These are phyloP conservation scores for Aythya fuligula DNA, from an alignment of 2,797 vertebrate species.

Conservation along the genomic window DNA sequence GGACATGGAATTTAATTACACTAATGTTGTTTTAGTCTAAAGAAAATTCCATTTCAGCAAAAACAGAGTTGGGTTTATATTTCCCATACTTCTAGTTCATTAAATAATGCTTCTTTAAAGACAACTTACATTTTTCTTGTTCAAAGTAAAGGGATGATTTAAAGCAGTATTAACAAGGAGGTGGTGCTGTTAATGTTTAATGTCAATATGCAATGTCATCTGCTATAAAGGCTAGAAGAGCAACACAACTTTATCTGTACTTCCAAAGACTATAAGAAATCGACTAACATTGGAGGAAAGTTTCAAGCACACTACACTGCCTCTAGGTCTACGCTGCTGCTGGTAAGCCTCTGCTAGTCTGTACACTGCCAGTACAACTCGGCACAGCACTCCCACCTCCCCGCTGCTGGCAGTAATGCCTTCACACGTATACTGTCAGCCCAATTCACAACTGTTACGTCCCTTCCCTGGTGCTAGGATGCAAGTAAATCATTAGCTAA, in stretches of 20 bases:
- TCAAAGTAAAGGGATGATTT: constrained; percentile 65
- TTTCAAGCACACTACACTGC: not conserved
- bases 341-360: not conserved
- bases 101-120: constrained; percentile 51
- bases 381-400: not conserved
- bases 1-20: constrained; percentile 49
- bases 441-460: rapidly evolving
- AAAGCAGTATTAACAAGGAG: constrained; percentile 70
- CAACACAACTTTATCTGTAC: constrained; percentile 54
- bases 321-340: not conserved
- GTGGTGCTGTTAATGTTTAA: constrained; percentile 65
- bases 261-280: constrained; percentile 33
- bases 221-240: constrained; percentile 65
- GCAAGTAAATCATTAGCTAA: not conserved
- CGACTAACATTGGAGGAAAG: constrained; percentile 12
- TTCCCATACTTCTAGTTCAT: constrained; percentile 35
- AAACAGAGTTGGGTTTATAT: constrained; percentile 39
- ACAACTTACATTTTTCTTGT: constrained; percentile 57
- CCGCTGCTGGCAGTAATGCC: rapidly evolving
- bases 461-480: not conserved
- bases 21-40: constrained; percentile 25
- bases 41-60: constrained; percentile 64
- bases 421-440: rapidly evolving
- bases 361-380: rapidly evolving
- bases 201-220: constrained; percentile 64